Evolutionary conservation across 1,140 invertebrate species (phyloP), one percentile per base, ranked within the genome.

Genomic region (Maniola jurtina): DNA sequence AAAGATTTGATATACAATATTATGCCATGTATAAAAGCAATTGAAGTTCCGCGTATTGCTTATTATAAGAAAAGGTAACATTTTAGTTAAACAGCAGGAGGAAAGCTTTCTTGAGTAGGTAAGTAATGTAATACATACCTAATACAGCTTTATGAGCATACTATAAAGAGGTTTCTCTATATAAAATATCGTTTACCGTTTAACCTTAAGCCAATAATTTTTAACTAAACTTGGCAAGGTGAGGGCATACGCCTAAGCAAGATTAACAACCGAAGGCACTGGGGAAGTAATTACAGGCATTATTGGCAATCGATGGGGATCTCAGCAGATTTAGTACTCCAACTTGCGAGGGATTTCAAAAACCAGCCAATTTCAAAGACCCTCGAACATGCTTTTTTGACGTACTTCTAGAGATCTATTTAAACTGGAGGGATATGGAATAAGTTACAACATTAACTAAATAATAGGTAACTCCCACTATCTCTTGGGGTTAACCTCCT

Each of bases 261-360:
- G 77, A 77, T 79, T 77, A 79, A 79, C 77, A 79, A 71, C 69
- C 58, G 48, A 63, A 69, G 71, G 69, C 70, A 72, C 69, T 61
- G 67, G 71, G 75, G 58, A 74, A 76, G 75, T 77, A 79, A 77
- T 79, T 77, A 79, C 77, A 61, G 71, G 65, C 75, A 77, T 77
- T 79, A 79, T 79, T 79, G 72, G 68, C 77, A 77, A 74, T 75
- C 72, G 77, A 79, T 79, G 70, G 70, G 75, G 71, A 73, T 76
- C 71, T 68, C 62, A 66, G 61, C 68, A 75, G 76, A 79, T 79
- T 76, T 79, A 79, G 74, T 79, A 68, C 74, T 71, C 61, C 54
- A 73, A 68, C 66, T 72, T 64, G 58, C 67, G 70, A 68, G 68
- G 68, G 70, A 72, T 73, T 76, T 73, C 67, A 71, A 69, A 73